A percentile compares a stretch with the other conserved stretches of the same genome.
These are phyloP conservation scores for Urocitellus parryii DNA, from an alignment of 2,113 vertebrate species.

Conservation along the genomic window DNA sequence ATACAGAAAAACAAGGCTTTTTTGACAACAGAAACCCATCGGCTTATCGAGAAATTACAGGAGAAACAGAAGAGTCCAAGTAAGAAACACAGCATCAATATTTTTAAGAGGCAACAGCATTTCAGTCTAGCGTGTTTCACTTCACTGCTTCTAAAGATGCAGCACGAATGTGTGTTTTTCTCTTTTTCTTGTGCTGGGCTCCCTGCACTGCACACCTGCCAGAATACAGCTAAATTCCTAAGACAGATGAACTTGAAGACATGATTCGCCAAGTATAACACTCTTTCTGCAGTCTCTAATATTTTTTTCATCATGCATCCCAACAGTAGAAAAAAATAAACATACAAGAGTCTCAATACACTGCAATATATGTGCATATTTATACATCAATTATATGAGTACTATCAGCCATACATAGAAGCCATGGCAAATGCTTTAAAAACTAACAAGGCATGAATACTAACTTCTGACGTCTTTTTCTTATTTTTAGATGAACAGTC, in stretches of 20 bases:
- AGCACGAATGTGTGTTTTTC: not conserved
- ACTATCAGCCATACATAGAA: not conserved
- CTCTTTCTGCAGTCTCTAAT: not conserved
- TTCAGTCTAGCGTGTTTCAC: not conserved
- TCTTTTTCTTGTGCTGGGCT: not conserved
- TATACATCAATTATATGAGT: not conserved
- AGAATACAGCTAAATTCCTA: not conserved
- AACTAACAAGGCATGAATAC: not conserved
- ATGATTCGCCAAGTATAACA: not conserved
- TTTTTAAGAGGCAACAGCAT: not conserved
- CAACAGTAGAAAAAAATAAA: not conserved
- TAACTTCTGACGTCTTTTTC: not conserved
- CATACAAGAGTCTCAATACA: not conserved
- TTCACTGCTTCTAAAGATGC: not conserved
- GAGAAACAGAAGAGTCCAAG: not conserved
- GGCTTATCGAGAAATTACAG: not conserved
- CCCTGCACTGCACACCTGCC: not conserved
- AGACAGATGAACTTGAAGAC: not conserved
- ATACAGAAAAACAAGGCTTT: not conserved
- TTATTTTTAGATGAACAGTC: not conserved
- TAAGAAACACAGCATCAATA: not conserved
- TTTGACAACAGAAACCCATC: not conserved
- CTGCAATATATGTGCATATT: not conserved
- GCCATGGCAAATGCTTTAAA: not conserved
- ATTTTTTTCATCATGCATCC: not conserved